Evolutionary conservation across 2,797 vertebrate species (phyloP), one percentile per base, ranked within the genome.

Genomic region (Sebastes hopkinsi): DNA sequence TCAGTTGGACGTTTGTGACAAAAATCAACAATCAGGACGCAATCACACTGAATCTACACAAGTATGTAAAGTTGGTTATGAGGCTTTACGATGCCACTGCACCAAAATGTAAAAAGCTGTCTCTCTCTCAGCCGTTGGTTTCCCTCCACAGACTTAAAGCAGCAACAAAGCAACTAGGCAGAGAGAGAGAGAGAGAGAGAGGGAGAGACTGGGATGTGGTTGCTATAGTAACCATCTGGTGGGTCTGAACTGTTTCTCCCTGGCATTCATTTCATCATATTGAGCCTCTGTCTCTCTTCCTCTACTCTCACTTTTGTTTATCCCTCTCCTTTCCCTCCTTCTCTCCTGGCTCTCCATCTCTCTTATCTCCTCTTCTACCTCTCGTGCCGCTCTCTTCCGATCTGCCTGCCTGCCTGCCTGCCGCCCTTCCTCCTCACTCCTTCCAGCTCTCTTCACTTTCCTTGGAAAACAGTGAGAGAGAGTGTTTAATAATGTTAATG

Each of bases 211-310:
- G 81, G 91, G 89, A 92, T 95, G 93, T 92, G 92, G 96, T 96
- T 96, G 94, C 95, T 92, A 96, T 96, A 94, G 96, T 92, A 96
- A 96, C 96, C 93, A 94, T 94, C 92, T 94, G 93, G 95, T 93
- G 91, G 94, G 95, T 94, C 93, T 94, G 91, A 93, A 94, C 92
- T 83, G 92, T 93, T 94, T 94, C 89, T 95, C 93, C 92, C 91
- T 94, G 90, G 89, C 92, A 92, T 93, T 92, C 92, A 91, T 92
- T 94, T 95, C 92, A 94, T 94, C 91, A 94, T 93, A 91, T 92
- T 84, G 88, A 93, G 92, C 85, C 91, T 84, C 77, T 85, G 74
- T 89, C 85, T 88, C 86, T 91, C 80, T 83, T 72, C 64, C 67
- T 88, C 82, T 58, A 22, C 79, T 87, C 86, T 88, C 86, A 89